Evolutionary conservation across 2,113 vertebrate species (phyloP), one percentile per base, ranked within the genome.

Genomic region (Sander vitreus): DNA sequence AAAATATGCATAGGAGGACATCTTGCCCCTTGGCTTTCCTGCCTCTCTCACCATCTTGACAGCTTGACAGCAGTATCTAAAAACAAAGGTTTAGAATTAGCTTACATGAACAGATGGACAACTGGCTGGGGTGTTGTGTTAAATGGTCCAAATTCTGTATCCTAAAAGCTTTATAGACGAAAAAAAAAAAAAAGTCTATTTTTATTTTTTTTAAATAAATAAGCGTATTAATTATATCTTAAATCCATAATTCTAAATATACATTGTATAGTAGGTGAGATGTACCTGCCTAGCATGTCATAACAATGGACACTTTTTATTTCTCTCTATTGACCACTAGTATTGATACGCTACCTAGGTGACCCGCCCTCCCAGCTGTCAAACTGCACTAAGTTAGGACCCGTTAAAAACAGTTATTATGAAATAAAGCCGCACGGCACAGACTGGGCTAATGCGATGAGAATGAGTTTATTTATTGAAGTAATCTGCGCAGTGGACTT

Each of bases 1-100:
- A 94, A 98, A 99, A 93, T 97, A 98, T 66, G 97, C 97, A 66
- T 99, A 99, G 2, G 97, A 98, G 94, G 98, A 98, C 97, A 99
- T 98, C 95, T 98, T 99, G 94, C 98, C 97, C 94, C 97, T 96
- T 12, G 97, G 97, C 93, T 98, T 99, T 88, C 95, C 94, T 85
- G 96, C 96, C 95, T 99, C 97, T 95, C 97, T 98, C 88, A 96
- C 97, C 98, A 99, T 99, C 93, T 94, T 97, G 89, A 88, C 45
- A 79, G 83, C 80, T 94, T 97, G 89, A 88, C 47, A 79, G 83
- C 78, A 89, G 88, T 72, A 85, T 90, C 94, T 94, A 62, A 23
- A 92, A 87, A 60, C 10, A 76, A 64, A 54, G 1, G 23, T 33
- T 48, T 12, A 39, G 3, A 43, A 59, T 70, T 18, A 80, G 27